Percentiles rank a stretch among this genome's conserved stretches.
Conservation (phyloP, 1,140 invertebrate species). For the Lordiphosa clarofinis region DNA sequence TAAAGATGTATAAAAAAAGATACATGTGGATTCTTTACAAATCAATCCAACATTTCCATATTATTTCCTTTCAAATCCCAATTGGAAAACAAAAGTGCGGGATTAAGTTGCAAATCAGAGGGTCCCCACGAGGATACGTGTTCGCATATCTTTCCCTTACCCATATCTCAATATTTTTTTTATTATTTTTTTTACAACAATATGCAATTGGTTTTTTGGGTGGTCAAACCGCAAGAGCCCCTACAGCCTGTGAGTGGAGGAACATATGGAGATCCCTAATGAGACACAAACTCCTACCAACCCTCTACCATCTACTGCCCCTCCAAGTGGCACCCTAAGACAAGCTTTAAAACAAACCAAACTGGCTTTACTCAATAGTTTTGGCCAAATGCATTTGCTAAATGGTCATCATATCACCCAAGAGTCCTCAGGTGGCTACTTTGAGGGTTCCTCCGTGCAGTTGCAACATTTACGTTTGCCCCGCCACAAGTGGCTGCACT, state of each 20-base stretch:
- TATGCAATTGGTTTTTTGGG: constrained; percentile 62
- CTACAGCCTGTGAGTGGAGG: constrained; percentile 39
- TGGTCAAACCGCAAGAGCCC: constrained; percentile 63
- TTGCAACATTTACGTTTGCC: constrained; percentile 52
- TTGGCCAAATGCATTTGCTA: constrained; percentile 72
- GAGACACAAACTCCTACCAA: constrained; percentile 18
- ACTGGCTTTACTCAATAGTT: constrained; percentile 65
- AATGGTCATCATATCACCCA: constrained; percentile 37
- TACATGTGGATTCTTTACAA: no score
- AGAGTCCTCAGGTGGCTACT: constrained; percentile 37
- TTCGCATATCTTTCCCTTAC: no score
- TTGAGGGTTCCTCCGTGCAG: constrained; percentile 42
- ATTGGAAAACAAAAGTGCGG: no score
- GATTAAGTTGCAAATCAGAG: no score
- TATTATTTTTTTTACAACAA: no score
- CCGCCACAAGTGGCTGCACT: constrained; percentile 70
- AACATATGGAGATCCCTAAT: constrained; percentile 38
- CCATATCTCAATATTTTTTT: no score
- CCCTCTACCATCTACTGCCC: not conserved
- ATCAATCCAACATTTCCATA: no score
- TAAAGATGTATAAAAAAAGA: no score
- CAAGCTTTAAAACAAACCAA: constrained; percentile 73
- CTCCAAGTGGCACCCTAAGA: constrained; percentile 44
- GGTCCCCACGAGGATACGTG: no score
- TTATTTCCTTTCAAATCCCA: no score